Evolutionary conservation across 2,888 invertebrate genomes (phyloP).

Genomic region (Athalia circularis): DNA sequence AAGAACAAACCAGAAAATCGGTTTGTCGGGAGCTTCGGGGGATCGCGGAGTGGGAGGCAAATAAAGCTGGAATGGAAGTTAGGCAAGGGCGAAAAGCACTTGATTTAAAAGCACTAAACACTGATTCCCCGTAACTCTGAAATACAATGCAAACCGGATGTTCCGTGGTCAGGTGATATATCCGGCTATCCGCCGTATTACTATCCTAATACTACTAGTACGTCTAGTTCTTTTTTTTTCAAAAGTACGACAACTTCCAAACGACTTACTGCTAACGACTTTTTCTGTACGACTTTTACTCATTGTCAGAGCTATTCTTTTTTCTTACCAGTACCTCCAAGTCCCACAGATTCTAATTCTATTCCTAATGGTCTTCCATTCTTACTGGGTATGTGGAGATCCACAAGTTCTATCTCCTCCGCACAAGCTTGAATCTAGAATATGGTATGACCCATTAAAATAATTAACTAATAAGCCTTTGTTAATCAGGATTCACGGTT

Average conservation of each 20-base stretch:
- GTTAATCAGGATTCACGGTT: not conserved
- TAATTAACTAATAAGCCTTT: not conserved
- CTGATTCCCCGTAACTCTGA: conserved; percentile 67
- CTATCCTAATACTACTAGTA: not conserved
- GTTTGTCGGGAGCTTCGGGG: not conserved
- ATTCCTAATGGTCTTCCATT: too few species aligned
- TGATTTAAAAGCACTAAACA: conserved; percentile 70
- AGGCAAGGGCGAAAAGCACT: conserved; percentile 56
- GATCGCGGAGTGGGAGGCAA: not conserved
- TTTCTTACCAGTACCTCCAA: not conserved
- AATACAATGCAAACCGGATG: conserved; percentile 58
- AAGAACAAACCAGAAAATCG: conserved; percentile 14
- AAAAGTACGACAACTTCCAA: conserved; percentile 2
- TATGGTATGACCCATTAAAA: not conserved
- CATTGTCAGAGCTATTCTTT: not conserved
- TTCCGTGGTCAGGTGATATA: conserved; percentile 39
- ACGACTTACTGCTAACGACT: too few species aligned
- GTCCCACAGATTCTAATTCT: too few species aligned
- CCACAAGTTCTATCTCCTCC: too few species aligned
- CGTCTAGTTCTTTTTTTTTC: not conserved
- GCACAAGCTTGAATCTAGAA: not conserved
- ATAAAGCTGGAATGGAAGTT: conserved; percentile 30
- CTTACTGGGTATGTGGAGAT: too few species aligned
- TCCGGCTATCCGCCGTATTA: conserved; percentile 22
- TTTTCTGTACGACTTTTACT: not conserved